Evolutionary conservation across 2,888 invertebrate species (phyloP), one percentile per base, ranked within the genome.

Genomic region (Heterodera filipjevi): DNA sequence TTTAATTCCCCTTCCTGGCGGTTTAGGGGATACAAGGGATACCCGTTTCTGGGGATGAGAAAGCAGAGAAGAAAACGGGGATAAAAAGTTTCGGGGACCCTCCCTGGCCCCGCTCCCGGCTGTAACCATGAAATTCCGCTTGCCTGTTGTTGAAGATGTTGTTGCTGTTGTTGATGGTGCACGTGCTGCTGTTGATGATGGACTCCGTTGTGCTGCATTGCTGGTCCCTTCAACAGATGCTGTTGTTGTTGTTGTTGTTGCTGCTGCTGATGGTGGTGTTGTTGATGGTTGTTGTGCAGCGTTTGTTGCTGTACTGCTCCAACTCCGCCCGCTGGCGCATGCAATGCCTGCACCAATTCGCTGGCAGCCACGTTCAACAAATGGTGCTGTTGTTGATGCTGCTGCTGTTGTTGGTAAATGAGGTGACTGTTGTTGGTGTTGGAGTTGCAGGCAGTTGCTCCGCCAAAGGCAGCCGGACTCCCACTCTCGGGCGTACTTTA

Each of bases 121-220:
- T 6, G 3, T 39, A 10, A 12, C 12, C 46, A 19, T 49, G 3
- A 12, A 8, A 49, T 49, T 59, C 27, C 27, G n/a, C 59, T 59
- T 59, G 27, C 59, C 59, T 59, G 59, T 59, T 59, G 59, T 27
- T 59, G 59, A 27, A n/a, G 75, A 27, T 80, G 80, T 22, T 39
- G 44, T 12, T 78, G 77, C 6, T 80, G 80, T 22, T 39, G 44
- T 12, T 78, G 77, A 8, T 79, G 68, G 59, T 10, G 71, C 22
- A 27, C 27, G 27, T 77, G 49, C n/a, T 77, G 77, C 49, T 27
- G 32, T 30, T 59, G 71, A 2, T 46, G 77, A 14, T 79, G 79
- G 33, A 46, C 12, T n/a, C 27, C 22, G 46, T 27, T 35, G 14
- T 53, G 44, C 22, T 33, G 46, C 19, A 3, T 2, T 49, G 2